Percentiles rank a stretch among this genome's conserved stretches.
Conservation (phyloP, 2,113 vertebrate genomes). For the Empidonax alnorum region DNA sequence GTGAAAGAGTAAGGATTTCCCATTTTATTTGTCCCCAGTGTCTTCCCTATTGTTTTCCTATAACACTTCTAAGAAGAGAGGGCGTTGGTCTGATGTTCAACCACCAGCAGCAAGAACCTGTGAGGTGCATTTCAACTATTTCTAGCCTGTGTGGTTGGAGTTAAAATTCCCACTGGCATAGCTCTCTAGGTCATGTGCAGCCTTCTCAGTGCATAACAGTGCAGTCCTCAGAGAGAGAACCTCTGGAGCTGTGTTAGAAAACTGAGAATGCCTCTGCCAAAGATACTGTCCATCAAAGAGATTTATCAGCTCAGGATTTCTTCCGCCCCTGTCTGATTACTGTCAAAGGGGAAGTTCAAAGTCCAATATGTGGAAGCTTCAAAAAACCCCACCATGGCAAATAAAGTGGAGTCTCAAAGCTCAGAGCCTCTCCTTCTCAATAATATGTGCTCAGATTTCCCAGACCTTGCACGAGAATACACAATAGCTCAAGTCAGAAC, state of each 20-base stretch:
- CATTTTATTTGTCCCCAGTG: not conserved
- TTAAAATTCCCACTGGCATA: not conserved
- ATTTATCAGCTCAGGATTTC: conserved; percentile 25
- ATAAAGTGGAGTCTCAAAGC: not conserved
- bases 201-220: not conserved
- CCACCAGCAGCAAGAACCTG: not conserved
- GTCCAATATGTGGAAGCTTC: not conserved
- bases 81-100: not conserved
- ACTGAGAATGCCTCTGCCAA: not conserved
- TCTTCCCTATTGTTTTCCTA: not conserved
- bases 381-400: not conserved
- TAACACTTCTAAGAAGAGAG: not conserved
- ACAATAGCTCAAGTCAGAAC: conserved; percentile 31
- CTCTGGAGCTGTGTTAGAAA: not conserved
- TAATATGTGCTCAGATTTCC: not conserved
- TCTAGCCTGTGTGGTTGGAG: not conserved
- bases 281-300: conserved; percentile 19
- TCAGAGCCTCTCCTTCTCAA: not conserved
- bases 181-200: not conserved
- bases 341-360: conserved; percentile 36
- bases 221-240: not conserved
- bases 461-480: not conserved
- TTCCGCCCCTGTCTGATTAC: not conserved
- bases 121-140: not conserved
- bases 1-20: not conserved